A percentile compares a stretch with the other conserved stretches of the same genome.
These are phyloP conservation scores for Pholis gunnellus DNA, from an alignment of 2,113 vertebrate species.

Conservation along the genomic window DNA sequence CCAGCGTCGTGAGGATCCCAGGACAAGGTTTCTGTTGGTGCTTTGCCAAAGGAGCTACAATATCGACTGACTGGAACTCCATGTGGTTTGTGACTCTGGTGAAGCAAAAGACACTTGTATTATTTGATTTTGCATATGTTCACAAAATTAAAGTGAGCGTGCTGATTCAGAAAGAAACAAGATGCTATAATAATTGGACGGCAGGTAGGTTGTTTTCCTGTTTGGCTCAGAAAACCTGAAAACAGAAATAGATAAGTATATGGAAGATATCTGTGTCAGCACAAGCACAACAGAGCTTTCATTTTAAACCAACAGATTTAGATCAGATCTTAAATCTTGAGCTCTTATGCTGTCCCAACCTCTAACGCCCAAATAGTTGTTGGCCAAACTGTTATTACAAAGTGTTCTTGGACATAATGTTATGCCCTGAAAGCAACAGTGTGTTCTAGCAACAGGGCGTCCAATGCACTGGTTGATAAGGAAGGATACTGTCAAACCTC, in stretches of 20 bases:
- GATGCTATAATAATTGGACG: background rate
- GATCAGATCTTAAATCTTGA: background rate
- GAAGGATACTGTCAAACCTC: background rate
- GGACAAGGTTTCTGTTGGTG: background rate
- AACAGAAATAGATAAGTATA: background rate
- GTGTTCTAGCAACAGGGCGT: conserved; percentile 5
- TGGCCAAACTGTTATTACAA: conserved; percentile 15
- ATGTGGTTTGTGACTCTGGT: background rate
- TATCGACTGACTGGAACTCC: background rate
- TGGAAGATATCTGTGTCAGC: background rate
- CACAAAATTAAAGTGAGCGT: background rate
- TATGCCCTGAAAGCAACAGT: background rate
- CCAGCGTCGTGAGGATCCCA: conserved; percentile 7
- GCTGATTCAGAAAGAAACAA: background rate
- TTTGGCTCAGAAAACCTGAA: conserved; percentile 1
- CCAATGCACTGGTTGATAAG: conserved; percentile 22
- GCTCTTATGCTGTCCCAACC: background rate
- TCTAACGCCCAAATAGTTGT: background rate
- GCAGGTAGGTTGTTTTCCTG: background rate
- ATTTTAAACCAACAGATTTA: background rate
- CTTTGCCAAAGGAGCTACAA: background rate
- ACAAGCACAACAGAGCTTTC: background rate
- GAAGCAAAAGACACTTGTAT: background rate
- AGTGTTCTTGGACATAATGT: background rate
- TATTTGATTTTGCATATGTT: background rate